A percentile compares a stretch with the other conserved stretches of the same genome.
Evolutionary conservation across 2,888 invertebrate genomes (phyloP).

Genomic region (Melinaea menophilus): DNA sequence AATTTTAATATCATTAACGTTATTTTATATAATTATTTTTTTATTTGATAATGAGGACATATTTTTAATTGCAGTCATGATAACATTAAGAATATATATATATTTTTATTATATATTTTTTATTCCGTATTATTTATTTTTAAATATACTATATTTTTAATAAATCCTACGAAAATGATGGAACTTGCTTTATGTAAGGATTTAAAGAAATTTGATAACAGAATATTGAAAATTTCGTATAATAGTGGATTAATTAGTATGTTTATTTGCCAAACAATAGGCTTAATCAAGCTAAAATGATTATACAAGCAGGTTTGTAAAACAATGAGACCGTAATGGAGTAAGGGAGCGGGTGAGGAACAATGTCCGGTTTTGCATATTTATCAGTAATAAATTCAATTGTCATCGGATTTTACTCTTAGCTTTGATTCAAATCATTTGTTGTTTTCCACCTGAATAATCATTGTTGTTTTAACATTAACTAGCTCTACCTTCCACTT

Average conservation of each 20-base stretch:
- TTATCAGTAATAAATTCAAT: constrained; percentile 70
- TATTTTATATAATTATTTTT: too few species aligned
- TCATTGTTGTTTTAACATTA: constrained; percentile 29
- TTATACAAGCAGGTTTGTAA: constrained; percentile 45
- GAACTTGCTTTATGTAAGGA: too few species aligned
- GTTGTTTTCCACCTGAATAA: constrained; percentile 60
- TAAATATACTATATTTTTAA: too few species aligned
- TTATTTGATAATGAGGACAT: too few species aligned
- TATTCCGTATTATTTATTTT: too few species aligned
- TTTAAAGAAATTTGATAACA: not conserved
- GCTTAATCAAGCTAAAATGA: constrained; percentile 29
- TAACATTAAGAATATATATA: too few species aligned
- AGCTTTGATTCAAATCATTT: constrained; percentile 70
- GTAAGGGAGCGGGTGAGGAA: constrained; percentile 43
- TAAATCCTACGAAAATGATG: too few species aligned
- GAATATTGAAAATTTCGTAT: not conserved
- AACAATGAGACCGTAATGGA: constrained; percentile 48
- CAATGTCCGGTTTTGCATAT: constrained; percentile 67
- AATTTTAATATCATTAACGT: too few species aligned
- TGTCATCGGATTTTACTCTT: constrained; percentile 60
- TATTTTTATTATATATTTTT: too few species aligned
- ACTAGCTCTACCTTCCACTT: too few species aligned
- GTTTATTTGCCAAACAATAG: constrained; percentile 25
- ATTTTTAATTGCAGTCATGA: too few species aligned
- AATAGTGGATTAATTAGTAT: constrained; percentile 1